Conservation (phyloP, 2,888 invertebrate species). For the Bembecia ichneumoniformis region DNA sequence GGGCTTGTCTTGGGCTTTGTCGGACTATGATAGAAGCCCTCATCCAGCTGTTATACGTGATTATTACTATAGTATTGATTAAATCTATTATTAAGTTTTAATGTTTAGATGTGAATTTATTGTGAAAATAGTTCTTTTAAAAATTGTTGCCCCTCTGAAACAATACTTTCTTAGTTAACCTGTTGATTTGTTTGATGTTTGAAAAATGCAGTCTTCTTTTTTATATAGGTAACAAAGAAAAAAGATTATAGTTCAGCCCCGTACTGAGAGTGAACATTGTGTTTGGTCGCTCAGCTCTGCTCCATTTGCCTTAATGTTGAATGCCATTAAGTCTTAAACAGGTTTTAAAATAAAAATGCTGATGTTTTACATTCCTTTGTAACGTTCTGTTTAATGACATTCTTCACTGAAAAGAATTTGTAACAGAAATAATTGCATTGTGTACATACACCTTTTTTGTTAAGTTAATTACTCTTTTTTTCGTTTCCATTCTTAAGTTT, state of each 20-base stretch:
- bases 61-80: too few species aligned
- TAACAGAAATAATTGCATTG: neutral
- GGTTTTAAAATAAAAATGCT: neutral
- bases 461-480: neutral
- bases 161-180: neutral
- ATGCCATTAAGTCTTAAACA: neutral
- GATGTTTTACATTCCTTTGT: neutral
- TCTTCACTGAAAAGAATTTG: neutral
- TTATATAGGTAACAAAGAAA: neutral
- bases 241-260: neutral
- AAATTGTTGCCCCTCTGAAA: too few species aligned
- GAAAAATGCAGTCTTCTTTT: neutral
- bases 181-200: neutral
- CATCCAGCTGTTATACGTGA: too few species aligned
- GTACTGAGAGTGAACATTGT: neutral
- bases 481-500: too few species aligned
- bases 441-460: neutral
- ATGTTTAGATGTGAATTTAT: too few species aligned
- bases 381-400: neutral
- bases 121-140: too few species aligned
- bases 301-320: neutral
- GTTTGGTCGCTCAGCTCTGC: neutral
- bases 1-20: too few species aligned
- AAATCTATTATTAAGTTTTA: too few species aligned
- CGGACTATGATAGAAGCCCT: too few species aligned